Evolutionary conservation across 2,797 vertebrate genomes (phyloP).

Genomic region (Spheniscus humboldti): DNA sequence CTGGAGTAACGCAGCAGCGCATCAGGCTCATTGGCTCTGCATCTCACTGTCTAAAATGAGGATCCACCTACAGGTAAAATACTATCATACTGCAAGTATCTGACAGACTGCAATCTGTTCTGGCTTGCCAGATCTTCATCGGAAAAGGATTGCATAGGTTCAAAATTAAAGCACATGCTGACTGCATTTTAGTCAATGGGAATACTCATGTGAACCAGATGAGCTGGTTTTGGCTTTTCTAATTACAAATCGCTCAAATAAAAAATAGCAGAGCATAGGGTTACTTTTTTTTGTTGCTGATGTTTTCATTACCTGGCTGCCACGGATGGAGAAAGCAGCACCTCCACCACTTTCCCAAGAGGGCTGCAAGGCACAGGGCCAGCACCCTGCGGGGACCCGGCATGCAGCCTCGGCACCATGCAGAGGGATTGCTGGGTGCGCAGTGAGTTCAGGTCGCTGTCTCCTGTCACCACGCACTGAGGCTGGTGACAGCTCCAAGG

Average conservation of each 20-base stretch:
- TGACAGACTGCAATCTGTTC: not conserved
- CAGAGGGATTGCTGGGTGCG: not conserved
- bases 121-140: constrained; percentile 43
- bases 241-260: not conserved
- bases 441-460: fast-evolving
- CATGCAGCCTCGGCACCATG: fast-evolving
- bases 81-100: not conserved
- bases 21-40: constrained; percentile 8
- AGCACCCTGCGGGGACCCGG: not conserved
- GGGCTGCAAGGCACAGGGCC: not conserved
- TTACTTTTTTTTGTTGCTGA: not conserved
- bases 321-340: not conserved
- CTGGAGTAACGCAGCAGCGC: not conserved
- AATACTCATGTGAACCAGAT: not conserved
- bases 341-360: not conserved
- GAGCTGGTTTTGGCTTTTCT: constrained; percentile 25
- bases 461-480: fast-evolving
- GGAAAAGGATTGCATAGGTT: not conserved
- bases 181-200: not conserved
- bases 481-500: not conserved
- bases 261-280: not conserved
- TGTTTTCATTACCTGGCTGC: not conserved
- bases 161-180: not conserved
- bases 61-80: constrained; percentile 28
- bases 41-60: not conserved